Evolutionary conservation across 2,113 vertebrate genomes (phyloP).

Genomic region (Elaphurus davidianus): DNA sequence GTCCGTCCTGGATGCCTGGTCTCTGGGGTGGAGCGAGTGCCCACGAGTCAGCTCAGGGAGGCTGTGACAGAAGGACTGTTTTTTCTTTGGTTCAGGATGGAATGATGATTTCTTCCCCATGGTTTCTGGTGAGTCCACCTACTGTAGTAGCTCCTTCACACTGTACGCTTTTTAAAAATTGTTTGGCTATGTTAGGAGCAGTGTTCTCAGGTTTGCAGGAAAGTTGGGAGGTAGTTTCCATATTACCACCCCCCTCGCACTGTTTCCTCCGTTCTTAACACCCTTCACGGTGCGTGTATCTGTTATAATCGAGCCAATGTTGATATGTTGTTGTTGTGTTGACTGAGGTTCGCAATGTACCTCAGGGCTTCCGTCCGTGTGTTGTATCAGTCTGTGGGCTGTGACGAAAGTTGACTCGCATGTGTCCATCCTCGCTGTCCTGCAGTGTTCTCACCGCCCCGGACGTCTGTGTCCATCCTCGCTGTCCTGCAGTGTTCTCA

Average conservation of each 20-base stretch:
- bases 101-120: neutral
- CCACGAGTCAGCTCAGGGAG: neutral
- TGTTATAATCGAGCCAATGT: neutral
- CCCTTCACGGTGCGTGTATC: neutral
- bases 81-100: neutral
- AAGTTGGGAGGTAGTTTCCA: rapidly evolving
- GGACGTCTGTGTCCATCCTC: too few relatives aligned
- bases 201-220: neutral
- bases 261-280: neutral
- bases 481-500: too few relatives aligned
- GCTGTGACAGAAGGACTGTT: neutral
- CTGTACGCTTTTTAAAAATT: neutral
- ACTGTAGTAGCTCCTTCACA: neutral
- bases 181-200: neutral
- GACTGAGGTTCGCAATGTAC: neutral
- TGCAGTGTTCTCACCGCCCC: too few relatives aligned
- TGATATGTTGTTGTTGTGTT: rapidly evolving
- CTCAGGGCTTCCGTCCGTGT: neutral
- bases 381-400: rapidly evolving
- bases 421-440: too few relatives aligned
- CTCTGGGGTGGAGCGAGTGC: neutral
- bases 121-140: neutral
- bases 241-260: neutral
- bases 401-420: neutral
- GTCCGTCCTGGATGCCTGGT: rapidly evolving